phyloP scores from a whole-genome alignment of 2,113 vertebrate species.

The Macroglossus sobrinus region DNA sequence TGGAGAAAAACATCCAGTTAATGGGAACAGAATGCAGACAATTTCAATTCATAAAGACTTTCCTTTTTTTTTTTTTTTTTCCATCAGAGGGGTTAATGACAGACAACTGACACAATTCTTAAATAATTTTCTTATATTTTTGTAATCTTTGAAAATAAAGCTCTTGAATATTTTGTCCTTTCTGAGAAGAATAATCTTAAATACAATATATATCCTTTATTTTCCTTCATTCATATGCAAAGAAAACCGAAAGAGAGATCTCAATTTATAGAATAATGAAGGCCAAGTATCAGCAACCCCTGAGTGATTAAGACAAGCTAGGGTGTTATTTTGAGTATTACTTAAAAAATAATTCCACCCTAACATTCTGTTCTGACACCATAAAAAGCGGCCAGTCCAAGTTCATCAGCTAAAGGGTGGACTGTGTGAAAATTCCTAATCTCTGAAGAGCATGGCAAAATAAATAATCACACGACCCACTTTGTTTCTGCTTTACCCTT shows the following conservation, averaged over 20 bases:
- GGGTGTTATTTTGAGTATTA: background rate
- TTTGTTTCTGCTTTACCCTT: slow-evolving; percentile 62
- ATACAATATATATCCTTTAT: background rate
- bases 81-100: background rate
- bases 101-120: background rate
- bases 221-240: background rate
- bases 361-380: background rate
- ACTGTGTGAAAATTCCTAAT: slow-evolving; percentile 76
- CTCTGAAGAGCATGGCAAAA: slow-evolving; percentile 70
- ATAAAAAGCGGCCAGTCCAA: slow-evolving; percentile 7
- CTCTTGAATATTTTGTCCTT: background rate
- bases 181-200: background rate
- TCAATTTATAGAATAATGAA: background rate
- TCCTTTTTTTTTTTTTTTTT: background rate
- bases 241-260: background rate
- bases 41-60: background rate
- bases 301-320: background rate
- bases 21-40: background rate
- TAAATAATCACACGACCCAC: slow-evolving; percentile 71
- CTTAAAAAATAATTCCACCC: background rate
- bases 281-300: background rate
- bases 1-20: background rate
- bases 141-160: background rate
- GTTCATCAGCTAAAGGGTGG: slow-evolving; percentile 45
- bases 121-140: background rate